phyloP scores from a whole-genome alignment of 1,140 invertebrate genomes.

The Leptoteleia sp. region DNA sequence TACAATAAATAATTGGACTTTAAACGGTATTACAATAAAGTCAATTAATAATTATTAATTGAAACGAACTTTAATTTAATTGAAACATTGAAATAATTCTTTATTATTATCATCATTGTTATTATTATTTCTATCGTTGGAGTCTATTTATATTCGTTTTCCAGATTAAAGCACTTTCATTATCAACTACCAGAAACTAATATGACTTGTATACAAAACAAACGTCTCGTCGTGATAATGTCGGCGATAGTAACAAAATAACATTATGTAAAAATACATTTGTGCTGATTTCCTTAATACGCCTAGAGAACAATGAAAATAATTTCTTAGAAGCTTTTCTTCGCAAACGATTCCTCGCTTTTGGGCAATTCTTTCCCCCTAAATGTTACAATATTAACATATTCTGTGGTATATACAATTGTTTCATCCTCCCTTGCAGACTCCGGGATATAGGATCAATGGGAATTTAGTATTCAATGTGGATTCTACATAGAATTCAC shows the following conservation, averaged over 20 bases:
- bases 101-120: too few species aligned
- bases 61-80: too few species aligned
- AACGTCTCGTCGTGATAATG: neutral
- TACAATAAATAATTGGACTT: too few species aligned
- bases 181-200: slow-evolving; percentile 15
- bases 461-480: too few species aligned
- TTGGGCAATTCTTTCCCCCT: neutral
- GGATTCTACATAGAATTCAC: too few species aligned
- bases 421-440: neutral
- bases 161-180: slow-evolving; percentile 32
- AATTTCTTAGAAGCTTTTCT: neutral
- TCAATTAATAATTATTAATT: too few species aligned
- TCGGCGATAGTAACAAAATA: slow-evolving; percentile 14
- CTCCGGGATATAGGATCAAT: too few species aligned
- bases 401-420: neutral
- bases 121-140: too few species aligned
- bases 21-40: too few species aligned
- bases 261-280: slow-evolving; percentile 22
- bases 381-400: slow-evolving; percentile 3
- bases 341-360: neutral
- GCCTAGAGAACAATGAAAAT: slow-evolving; percentile 4
- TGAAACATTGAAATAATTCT: too few species aligned
- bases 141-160: too few species aligned
- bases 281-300: slow-evolving; percentile 17
- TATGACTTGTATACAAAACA: slow-evolving; percentile 8